phyloP scores from a whole-genome alignment of 2,888 invertebrate genomes.

The Cheilosia urbana region DNA sequence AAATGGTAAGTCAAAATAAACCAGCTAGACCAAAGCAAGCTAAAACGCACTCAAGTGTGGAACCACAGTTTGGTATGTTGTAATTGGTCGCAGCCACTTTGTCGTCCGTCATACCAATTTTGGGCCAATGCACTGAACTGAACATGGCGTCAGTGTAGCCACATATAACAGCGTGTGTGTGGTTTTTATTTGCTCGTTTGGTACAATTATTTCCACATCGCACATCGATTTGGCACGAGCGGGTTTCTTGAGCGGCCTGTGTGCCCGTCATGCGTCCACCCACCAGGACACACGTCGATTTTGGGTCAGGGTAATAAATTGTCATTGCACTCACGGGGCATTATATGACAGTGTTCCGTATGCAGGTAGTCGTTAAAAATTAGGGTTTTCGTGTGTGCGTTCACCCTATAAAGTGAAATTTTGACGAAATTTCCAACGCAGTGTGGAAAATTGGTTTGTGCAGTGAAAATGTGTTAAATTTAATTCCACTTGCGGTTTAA shows the following conservation, averaged over 20 bases:
- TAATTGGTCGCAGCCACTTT: constrained; percentile 50
- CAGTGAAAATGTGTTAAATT: constrained; percentile 32
- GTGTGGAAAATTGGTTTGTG: constrained; percentile 29
- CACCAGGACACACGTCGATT: constrained; percentile 67
- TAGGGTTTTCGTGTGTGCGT: constrained; percentile 6
- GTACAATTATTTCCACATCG: constrained; percentile 43
- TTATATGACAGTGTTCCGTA: constrained; percentile 12
- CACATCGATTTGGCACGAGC: constrained; percentile 48
- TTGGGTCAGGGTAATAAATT: constrained; percentile 67
- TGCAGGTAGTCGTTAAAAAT: not conserved
- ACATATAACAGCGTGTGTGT: constrained; percentile 10
- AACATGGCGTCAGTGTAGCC: constrained; percentile 44
- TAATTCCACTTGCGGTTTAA: constrained; percentile 51
- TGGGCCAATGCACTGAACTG: constrained; percentile 63
- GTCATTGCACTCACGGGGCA: constrained; percentile 23
- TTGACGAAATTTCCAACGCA: not conserved
- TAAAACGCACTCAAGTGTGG: constrained; percentile 56
- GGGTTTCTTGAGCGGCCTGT: constrained; percentile 1
- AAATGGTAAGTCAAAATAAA: constrained; percentile 18
- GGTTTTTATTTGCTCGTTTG: constrained; percentile 26
- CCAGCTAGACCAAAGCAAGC: not conserved
- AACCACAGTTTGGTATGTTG: constrained; percentile 28
- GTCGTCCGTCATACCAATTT: constrained; percentile 66
- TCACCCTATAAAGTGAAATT: constrained; percentile 1
- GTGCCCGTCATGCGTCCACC: constrained; percentile 36